Evolutionary conservation across 1,140 invertebrate genomes (phyloP).

Genomic region (Berghia stephanieae): DNA sequence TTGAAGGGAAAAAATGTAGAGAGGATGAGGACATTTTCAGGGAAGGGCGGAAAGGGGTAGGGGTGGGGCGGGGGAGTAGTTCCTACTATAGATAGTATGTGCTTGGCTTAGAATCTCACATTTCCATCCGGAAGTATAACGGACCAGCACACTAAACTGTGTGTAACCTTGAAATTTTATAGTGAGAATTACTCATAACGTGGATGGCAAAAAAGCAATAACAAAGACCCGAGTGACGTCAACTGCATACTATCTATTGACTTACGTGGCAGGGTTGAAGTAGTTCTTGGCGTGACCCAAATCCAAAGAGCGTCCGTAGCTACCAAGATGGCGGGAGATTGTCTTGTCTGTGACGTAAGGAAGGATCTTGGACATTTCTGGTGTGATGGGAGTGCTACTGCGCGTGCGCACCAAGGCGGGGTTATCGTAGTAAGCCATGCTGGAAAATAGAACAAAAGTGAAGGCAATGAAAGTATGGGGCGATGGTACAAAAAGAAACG

Average conservation of each 20-base stretch:
- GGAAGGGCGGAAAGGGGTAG: too few species aligned
- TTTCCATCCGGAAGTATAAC: too few species aligned
- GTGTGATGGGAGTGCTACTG: constrained; percentile 56
- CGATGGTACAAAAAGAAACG: neutral
- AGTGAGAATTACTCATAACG: neutral
- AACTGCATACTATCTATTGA: neutral
- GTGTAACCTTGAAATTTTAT: too few species aligned
- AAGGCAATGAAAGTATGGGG: neutral
- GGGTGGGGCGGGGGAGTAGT: too few species aligned
- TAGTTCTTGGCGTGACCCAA: constrained; percentile 57
- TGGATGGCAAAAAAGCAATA: neutral
- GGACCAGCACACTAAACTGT: too few species aligned
- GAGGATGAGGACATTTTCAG: too few species aligned
- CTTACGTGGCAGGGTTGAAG: constrained; percentile 63
- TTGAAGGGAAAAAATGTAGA: too few species aligned
- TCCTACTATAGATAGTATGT: too few species aligned
- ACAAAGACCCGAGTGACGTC: neutral
- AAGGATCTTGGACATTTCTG: constrained; percentile 59
- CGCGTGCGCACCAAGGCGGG: constrained; percentile 53
- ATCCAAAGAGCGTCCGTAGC: constrained; percentile 51
- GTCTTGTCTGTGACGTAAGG: constrained; percentile 60
- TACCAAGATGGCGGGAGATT: constrained; percentile 54
- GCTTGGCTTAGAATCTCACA: too few species aligned
- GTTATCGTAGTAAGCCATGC: constrained; percentile 54
- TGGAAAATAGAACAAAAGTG: constrained; percentile 30